Base-by-base conservation (phyloP, 2,888 invertebrate genomes). In the Diloba caeruleocephala region DNA sequence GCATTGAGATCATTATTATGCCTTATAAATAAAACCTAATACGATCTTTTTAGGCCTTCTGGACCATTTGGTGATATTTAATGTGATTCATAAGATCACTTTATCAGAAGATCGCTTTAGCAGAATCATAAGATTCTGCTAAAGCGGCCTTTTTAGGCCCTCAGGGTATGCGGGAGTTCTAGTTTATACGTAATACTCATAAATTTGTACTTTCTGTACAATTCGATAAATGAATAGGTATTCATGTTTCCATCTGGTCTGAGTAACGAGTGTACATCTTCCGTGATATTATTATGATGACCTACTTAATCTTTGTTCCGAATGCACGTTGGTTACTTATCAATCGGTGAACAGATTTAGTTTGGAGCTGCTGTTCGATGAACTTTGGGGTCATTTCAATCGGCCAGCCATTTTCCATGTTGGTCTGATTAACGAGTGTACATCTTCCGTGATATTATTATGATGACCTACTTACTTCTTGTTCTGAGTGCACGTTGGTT, bases 391-490 rank as follows among this genome's bases (percentile, higher is more conserved):
- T 36, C 46, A 45, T 34, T 55, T 34, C 6, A 36, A 37, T n/a
- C n/a, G n/a, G n/a, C n/a, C n/a, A n/a, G n/a, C n/a, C n/a, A n/a
- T n/a, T 46, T 56, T 37, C 38, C 41, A 49, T 36, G n/a, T 49
- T 44, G 62, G 41, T 62, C 44, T 53, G 54, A 58, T 70, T 75
- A 63, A 50, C 43, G 52, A 66, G 36, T 53, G 51, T 73, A 4
- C 21, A 62, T 68, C 60, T 49, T 56, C 51, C 50, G 49, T 57
- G 57, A 65, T 61, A 69, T 74, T 68, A 61, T 60, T 65, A 43
- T 67, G 54, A 61, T 75, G 78, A 75, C 76, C 78, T 54, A 78
- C 67, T 72, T 79, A 71, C 39, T 61, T 44, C 32, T 49, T 54
- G 69, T 67, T 72, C 46, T 66, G 61, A 61, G 63, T 72, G 69